Base-by-base conservation (phyloP, 92 coral and sea anemone genomes). In the Montipora capitata region DNA sequence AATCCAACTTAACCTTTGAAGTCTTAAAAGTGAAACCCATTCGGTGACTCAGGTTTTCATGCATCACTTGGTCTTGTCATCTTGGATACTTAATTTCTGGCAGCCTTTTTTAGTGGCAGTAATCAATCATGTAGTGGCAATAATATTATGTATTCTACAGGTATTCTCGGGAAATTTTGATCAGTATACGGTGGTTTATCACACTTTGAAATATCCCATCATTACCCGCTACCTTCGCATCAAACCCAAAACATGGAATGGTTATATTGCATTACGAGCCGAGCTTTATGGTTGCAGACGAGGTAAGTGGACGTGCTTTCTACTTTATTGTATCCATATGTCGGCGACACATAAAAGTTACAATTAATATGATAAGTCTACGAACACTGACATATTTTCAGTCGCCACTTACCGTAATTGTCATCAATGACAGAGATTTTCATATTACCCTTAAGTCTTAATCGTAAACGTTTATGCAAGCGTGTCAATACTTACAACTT, bases 231-330 rank as follows among this genome's bases (percentile, higher is more conserved):
- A 88, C 42, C 79, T 95, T n/a, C 93, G 94, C 14, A 75, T 95
- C 61, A 86, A 91, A n/a, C 98, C 98, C 4, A 85, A 86, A 66
- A 84, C 89, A 1, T 95, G 98, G 98, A 54, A 87, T 64, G 40
- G 87, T 38, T 72, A 85, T 76, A 90, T 95, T 43, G 89, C 98
- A 12, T 79, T 95, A 85, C 85, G 98, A 79, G 91, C 91, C 4
- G 98, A 95, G 80, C 72, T 93, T 57, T 88, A 82, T 63, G 98
- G 98, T 4, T 95, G 98, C 71, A 83, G 80, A 73, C 39, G 72
- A 83, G 87, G 87, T 83, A 82, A n/a, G 5, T 1, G 35, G 35
- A 27, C 2, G 35, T 27, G 35, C 35, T 27, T 27, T 27, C 35
- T 27, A 27, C 35, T 27, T 27, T 27, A 27, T 27, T 27, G 35